Base-by-base conservation (phyloP, 2,797 vertebrate species). In the Lithobates sylvaticus region DNA sequence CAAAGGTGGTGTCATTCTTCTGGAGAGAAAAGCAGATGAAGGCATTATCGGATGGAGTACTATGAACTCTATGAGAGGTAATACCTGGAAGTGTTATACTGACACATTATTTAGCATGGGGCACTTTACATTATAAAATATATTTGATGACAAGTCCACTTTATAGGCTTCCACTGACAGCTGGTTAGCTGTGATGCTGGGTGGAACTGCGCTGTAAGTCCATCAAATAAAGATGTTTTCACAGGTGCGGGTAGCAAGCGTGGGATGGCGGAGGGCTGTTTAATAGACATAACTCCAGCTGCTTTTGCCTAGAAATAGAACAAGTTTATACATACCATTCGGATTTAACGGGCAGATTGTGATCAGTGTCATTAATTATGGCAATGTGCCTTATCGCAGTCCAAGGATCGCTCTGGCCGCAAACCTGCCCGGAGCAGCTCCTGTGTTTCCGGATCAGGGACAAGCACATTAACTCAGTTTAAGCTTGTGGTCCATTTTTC, bases 371-470 rank as follows among this genome's bases (percentile, higher is more conserved):
- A 34, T 18, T 29, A 47, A 27, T 42, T 26, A 32, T 32, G 29
- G n/a, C 23, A 67, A 26, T 26, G 34, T 78, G 76, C 39, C 76
- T 65, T 78, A 78, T 65, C 76, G 39, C 50, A 10, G 44, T 12
- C n/a, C 29, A 27, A 54, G 73, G 0, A 18, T 47, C 44, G 27
- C 27, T 15, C 44, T 15, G 8, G 18, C 16, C 21, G 9, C 29
- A 73, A 36, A 73, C 16, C 12, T 29, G 16, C 54, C 23, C 42
- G 61, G 1, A 32, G 32, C 16, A 65, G 10, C 27, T 29, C 32
- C 74, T 16, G 44, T 16, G 27, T 71, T 36, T 39, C 69, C 69
- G 10, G 13, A 71, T 58, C 18, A 32, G 29, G 34, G 21, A 72
- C 70, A 72, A 72, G 70, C 21, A 6, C 18, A 32, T 69, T 18